These are phyloP conservation scores for Amphipyra tragopoginis DNA, from an alignment of 2,888 invertebrate genomes.

Conservation along the genomic window DNA sequence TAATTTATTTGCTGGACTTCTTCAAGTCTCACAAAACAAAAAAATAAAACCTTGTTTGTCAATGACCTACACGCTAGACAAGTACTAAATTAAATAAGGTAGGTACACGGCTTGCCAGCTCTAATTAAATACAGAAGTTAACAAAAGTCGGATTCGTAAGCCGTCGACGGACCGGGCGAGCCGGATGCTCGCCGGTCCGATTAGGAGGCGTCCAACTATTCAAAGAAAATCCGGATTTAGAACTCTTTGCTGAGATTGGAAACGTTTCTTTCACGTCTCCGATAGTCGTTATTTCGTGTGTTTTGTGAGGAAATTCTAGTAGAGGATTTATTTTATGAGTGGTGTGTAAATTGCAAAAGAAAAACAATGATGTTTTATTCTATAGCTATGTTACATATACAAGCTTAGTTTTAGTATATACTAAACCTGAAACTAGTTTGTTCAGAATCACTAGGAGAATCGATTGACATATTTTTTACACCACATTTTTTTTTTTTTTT, in stretches of 20 bases:
- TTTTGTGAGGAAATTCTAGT: constrained; percentile 38
- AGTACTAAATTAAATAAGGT: constrained; percentile 39
- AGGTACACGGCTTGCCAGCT: constrained; percentile 20
- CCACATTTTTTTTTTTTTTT: too few species aligned
- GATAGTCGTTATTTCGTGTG: constrained; percentile 15
- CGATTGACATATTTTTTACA: too few species aligned
- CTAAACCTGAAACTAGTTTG: too few species aligned
- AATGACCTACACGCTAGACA: constrained; percentile 12
- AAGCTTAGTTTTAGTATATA: too few species aligned
- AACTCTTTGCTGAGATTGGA: constrained; percentile 49
- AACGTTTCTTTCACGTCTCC: constrained; percentile 41
- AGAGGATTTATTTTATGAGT: constrained; percentile 18
- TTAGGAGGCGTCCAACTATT: constrained; percentile 45
- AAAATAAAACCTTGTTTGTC: constrained; percentile 10
- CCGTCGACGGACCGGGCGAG: constrained; percentile 23
- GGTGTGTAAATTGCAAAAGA: background rate
- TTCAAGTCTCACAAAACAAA: background rate
- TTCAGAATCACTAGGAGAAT: too few species aligned
- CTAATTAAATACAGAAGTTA: constrained; percentile 55
- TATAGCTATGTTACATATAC: too few species aligned
- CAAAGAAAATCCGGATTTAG: constrained; percentile 59
- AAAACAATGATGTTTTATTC: too few species aligned
- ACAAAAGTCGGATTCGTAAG: constrained; percentile 48
- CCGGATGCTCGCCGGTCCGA: constrained; percentile 31
- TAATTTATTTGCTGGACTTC: too few species aligned